These are phyloP conservation scores for Pseudococcus jackbeardsleyi DNA, from an alignment of 2,888 invertebrate genomes.

Conservation along the genomic window DNA sequence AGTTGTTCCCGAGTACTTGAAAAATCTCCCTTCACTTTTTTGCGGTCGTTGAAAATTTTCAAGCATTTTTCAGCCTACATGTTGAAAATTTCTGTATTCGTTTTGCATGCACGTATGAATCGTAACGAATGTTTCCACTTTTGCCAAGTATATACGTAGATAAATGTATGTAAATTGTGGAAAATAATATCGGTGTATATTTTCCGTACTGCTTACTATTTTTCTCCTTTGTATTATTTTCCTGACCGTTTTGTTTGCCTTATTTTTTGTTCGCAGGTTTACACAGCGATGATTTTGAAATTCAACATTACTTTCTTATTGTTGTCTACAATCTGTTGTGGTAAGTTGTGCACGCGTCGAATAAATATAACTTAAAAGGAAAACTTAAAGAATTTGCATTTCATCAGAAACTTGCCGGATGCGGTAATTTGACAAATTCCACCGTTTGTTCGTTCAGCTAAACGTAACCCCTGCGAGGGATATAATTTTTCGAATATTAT, in stretches of 20 bases:
- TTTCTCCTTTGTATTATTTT: not conserved
- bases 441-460: not conserved
- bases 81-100: not conserved
- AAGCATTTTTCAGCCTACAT: not conserved
- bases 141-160: too few relatives aligned
- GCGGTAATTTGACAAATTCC: slow-evolving; percentile 3
- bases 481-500: slow-evolving; percentile 28
- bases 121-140: too few relatives aligned
- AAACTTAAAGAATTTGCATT: slow-evolving; percentile 23
- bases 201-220: not conserved
- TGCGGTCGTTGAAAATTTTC: not conserved
- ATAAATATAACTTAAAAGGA: not conserved
- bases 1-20: not conserved
- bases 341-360: slow-evolving; percentile 2
- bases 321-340: slow-evolving; percentile 49
- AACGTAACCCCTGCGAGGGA: not conserved
- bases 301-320: slow-evolving; percentile 48
- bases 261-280: slow-evolving; percentile 21
- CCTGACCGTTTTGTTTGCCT: not conserved
- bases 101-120: too few relatives aligned
- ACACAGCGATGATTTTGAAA: slow-evolving; percentile 38
- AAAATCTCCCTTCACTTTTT: not conserved
- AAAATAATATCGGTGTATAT: too few relatives aligned
- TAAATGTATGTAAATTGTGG: too few relatives aligned
- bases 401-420: not conserved